Conservation (phyloP, 2,888 invertebrate genomes). For the Panzeria rudis region DNA sequence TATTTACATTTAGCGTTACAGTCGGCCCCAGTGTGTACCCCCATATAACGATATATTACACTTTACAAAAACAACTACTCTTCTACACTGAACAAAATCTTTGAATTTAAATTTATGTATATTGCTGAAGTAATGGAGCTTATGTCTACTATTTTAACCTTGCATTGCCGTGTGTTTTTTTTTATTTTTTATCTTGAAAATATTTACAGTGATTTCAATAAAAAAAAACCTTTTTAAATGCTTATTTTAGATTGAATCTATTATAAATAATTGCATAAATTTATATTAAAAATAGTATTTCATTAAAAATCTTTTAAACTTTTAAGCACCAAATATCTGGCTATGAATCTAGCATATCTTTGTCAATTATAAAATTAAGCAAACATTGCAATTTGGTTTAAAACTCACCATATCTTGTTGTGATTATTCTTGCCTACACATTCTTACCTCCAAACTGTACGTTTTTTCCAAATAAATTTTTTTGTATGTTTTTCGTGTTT, state of each 20-base stretch:
- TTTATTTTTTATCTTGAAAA: background rate
- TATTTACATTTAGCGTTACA: no score
- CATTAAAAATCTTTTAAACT: constrained; percentile 19
- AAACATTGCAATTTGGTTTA: constrained; percentile 18
- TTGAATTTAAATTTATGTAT: background rate
- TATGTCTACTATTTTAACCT: constrained; percentile 16
- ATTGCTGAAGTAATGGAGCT: constrained; percentile 32
- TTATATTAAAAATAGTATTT: background rate
- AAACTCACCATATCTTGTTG: constrained; percentile 62
- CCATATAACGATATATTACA: background rate
- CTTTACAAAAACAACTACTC: constrained; percentile 1
- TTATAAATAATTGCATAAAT: background rate
- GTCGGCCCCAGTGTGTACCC: no score
- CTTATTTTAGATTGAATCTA: constrained; percentile 7
- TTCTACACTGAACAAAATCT: constrained; percentile 23
- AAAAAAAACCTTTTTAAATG: constrained; percentile 61
- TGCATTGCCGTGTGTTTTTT: constrained; percentile 42
- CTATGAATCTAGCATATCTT: background rate
- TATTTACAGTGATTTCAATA: constrained; percentile 48
- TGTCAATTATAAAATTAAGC: constrained; percentile 42
- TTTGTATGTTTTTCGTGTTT: constrained; percentile 4
- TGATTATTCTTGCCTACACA: constrained; percentile 6
- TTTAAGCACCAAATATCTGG: constrained; percentile 32
- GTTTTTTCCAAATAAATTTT: background rate
- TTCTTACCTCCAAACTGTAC: background rate